Conservation (phyloP, 2,888 invertebrate species). For the Nephrotoma guestfalica region DNA sequence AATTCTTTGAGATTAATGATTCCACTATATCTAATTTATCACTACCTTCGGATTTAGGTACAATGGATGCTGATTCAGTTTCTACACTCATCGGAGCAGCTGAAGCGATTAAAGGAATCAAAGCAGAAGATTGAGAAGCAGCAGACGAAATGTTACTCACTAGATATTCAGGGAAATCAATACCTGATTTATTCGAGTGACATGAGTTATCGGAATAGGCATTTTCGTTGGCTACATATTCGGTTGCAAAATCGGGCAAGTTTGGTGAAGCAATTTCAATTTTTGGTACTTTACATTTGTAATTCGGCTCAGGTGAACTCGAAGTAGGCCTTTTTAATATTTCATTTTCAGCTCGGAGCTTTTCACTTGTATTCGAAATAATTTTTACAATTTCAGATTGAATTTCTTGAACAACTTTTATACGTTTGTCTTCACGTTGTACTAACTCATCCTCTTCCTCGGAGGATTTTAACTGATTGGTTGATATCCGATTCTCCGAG, state of each 20-base stretch:
- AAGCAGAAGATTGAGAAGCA: background rate
- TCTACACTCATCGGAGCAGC: background rate
- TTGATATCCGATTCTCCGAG: background rate
- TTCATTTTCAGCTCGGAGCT: background rate
- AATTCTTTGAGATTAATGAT: background rate
- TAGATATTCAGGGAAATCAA: background rate
- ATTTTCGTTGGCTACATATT: background rate
- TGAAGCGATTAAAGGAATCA: background rate
- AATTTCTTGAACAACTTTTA: background rate
- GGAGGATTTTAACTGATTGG: background rate
- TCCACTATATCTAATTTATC: background rate
- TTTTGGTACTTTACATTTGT: background rate
- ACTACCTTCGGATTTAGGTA: background rate
- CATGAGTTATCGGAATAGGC: background rate
- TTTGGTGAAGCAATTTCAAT: background rate
- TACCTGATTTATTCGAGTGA: background rate
- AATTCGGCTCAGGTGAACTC: background rate
- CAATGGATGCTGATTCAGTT: background rate
- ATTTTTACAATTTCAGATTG: background rate
- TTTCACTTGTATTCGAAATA: background rate
- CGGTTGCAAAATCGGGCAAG: background rate
- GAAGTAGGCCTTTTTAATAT: background rate
- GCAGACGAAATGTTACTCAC: background rate
- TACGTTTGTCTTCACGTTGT: background rate
- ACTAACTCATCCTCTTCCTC: background rate